Conservation (phyloP, 1,140 invertebrate genomes). For the Trichomalopsis sarcophagae region DNA sequence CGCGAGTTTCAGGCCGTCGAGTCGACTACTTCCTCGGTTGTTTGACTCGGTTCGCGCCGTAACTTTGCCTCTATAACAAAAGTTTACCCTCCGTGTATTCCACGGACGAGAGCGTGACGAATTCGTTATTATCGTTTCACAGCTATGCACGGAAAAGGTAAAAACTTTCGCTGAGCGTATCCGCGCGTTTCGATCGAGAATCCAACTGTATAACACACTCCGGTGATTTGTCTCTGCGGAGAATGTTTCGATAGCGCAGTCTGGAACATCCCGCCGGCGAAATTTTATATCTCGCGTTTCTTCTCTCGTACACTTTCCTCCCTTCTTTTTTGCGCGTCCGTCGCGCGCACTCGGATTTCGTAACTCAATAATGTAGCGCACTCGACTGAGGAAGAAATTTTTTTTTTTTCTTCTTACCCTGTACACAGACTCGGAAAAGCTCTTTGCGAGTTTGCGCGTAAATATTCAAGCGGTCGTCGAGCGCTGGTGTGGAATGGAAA, state of each 20-base stretch:
- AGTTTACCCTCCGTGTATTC: background rate
- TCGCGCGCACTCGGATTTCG: background rate
- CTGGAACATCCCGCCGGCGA: background rate
- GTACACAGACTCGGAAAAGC: background rate
- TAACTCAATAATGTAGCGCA: background rate
- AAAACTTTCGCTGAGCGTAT: background rate
- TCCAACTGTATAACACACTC: background rate
- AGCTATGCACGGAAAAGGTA: background rate
- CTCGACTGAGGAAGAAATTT: background rate
- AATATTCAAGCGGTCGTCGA: background rate
- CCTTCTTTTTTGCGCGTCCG: background rate
- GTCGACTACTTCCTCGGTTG: background rate
- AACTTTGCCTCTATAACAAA: background rate
- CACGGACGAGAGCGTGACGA: background rate
- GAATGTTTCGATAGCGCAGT: background rate
- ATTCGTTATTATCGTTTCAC: too few relatives aligned
- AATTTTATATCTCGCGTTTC: background rate
- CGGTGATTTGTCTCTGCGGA: conserved; percentile 8
- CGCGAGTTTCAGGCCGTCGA: background rate
- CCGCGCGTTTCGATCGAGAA: background rate
- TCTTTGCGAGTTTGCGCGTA: background rate
- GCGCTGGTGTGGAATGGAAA: background rate
- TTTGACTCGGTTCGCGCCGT: background rate
- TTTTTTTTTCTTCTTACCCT: background rate
- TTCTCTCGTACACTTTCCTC: background rate